Base-by-base conservation (phyloP, 2,888 invertebrate species). In the Tanaodytes sp. region DNA sequence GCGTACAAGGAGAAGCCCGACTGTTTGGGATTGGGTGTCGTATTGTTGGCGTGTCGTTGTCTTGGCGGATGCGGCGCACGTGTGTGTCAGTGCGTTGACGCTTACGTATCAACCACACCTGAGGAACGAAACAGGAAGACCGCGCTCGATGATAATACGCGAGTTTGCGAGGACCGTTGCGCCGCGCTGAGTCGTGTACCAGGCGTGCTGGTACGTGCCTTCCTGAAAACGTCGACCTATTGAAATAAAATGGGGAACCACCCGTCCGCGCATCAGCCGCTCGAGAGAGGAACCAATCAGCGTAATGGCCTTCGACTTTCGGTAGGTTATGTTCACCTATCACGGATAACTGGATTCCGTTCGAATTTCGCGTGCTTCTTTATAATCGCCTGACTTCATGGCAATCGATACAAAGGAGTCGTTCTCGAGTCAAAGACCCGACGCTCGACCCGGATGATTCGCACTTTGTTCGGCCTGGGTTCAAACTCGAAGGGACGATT, bases 211-310 rank as follows among this genome's bases (percentile, higher is more conserved):
- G 46, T 79, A 79, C 72, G 77, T 61, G 64, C 71, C 78, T 73
- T 76, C 27, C 76, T 72, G 77, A 80, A 80, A 81, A 80, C 80
- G 79, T 81, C 72, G 72, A 23, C 58, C 49, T 40, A 54, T 57
- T 55, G 58, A 61, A 58, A 55, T 57, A 66, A 78, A 77, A 93
- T 93, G 93, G 93, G 93, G 81, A 93, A 93, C 85, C 92, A 93
- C 86, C 92, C 93, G 81, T 93, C 93, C 76, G 92, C 93, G 81
- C 93, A 93, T 86, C 92, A 93, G 86, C 93, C 93, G 77, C 88
- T 93, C 84, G 93, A 93, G 84, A 89, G 91, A 84, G 90, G 89
- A 72, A 79, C 81, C 75, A 81, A 78, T 76, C 80, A 81, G 74
- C 82, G 82, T 73, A 84, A 84, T 75, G 83, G 79, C 73, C 79